Percentiles rank a stretch among this genome's conserved stretches.
Conservation (phyloP, 2,888 invertebrate genomes). For the Punctoribates punctum region DNA sequence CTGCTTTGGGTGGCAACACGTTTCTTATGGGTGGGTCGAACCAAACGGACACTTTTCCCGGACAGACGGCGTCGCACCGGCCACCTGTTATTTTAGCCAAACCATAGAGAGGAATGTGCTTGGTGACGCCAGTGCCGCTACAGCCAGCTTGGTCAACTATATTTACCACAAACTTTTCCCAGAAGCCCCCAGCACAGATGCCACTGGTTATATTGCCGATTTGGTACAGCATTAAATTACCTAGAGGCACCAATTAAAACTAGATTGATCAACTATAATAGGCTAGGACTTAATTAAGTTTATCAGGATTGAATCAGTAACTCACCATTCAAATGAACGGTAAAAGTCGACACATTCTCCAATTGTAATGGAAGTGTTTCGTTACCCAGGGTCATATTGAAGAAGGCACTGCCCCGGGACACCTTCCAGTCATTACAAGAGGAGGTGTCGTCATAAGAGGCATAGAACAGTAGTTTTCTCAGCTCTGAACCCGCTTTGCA, state of each 20-base stretch:
- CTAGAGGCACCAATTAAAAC: background rate
- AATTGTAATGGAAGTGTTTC: background rate
- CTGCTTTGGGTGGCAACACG: background rate
- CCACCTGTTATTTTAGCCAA: background rate
- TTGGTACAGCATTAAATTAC: background rate
- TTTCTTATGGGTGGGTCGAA: slow-evolving; percentile 16
- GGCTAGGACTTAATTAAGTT: too few relatives aligned
- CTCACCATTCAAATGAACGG: slow-evolving; percentile 1
- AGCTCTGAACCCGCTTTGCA: background rate
- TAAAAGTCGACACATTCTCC: background rate
- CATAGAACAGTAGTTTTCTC: background rate
- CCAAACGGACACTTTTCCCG: background rate
- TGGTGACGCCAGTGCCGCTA: background rate
- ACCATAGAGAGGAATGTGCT: background rate
- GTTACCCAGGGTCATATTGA: background rate
- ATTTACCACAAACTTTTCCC: slow-evolving; percentile 7
- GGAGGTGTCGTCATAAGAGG: slow-evolving; percentile 18
- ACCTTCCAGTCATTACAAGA: slow-evolving; percentile 22
- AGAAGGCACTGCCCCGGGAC: background rate
- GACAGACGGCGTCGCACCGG: background rate
- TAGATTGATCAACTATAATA: too few relatives aligned
- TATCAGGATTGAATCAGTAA: too few relatives aligned
- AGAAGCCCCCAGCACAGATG: background rate
- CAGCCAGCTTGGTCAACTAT: slow-evolving; percentile 5
- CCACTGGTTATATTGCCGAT: background rate